These are phyloP conservation scores for Heliothis peltigera DNA, from an alignment of 2,888 invertebrate species.

Conservation along the genomic window DNA sequence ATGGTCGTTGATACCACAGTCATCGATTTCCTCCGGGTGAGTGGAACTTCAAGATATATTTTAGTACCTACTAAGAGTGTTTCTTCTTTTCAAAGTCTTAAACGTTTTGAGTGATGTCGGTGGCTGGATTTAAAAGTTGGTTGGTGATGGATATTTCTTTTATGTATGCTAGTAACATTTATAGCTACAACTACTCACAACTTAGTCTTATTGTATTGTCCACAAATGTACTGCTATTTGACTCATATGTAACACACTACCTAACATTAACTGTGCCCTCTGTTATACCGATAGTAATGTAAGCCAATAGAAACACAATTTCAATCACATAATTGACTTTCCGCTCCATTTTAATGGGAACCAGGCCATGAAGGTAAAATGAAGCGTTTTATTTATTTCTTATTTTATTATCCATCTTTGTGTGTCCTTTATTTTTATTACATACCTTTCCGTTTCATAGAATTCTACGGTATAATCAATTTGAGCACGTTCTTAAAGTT, in stretches of 20 bases:
- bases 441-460: constrained; percentile 65
- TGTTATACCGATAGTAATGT: constrained; percentile 42
- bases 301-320: constrained; percentile 56
- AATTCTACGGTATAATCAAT: constrained; percentile 64
- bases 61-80: background rate
- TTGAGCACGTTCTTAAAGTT: constrained; percentile 75
- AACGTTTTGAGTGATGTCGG: background rate
- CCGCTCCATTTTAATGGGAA: constrained; percentile 86
- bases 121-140: constrained; percentile 15
- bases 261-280: constrained; percentile 17
- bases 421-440: constrained; percentile 74
- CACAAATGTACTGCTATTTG: constrained; percentile 26
- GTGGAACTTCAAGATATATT: constrained; percentile 24
- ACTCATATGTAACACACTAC: constrained; percentile 38
- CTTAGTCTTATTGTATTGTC: constrained; percentile 19
- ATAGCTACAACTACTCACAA: constrained; percentile 9
- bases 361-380: constrained; percentile 89
- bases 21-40: constrained; percentile 95
- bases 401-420: constrained; percentile 75
- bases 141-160: background rate
- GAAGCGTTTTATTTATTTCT: constrained; percentile 71
- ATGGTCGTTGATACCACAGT: constrained; percentile 98
- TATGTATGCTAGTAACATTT: constrained; percentile 5
- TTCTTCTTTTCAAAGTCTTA: constrained; percentile 6
- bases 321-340: constrained; percentile 79